These are phyloP conservation scores for Limnephilus rhombicus DNA, from an alignment of 2,888 invertebrate species.

Conservation along the genomic window DNA sequence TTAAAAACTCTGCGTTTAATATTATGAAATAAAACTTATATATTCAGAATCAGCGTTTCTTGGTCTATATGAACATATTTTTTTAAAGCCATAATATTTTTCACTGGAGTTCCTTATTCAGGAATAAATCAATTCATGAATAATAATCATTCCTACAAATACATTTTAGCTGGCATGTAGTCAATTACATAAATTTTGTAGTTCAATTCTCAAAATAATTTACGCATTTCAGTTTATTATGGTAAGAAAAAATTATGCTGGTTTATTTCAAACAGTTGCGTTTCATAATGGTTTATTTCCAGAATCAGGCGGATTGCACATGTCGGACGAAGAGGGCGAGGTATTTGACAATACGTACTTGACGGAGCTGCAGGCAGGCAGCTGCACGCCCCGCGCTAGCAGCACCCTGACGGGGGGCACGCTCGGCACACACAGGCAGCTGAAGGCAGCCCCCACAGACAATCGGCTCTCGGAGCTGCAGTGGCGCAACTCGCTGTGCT, in stretches of 20 bases:
- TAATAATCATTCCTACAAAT: not conserved
- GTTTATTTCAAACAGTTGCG: not conserved
- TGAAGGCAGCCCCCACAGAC: slow-evolving; percentile 68
- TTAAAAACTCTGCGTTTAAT: too few relatives aligned
- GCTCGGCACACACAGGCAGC: slow-evolving; percentile 59
- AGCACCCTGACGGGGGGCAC: slow-evolving; percentile 65
- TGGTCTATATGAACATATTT: too few relatives aligned
- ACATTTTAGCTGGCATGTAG: not conserved
- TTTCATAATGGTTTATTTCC: slow-evolving; percentile 39
- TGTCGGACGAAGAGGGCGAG: slow-evolving; percentile 93
- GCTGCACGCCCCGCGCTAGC: slow-evolving; percentile 72
- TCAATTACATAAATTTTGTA: not conserved
- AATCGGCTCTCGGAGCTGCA: slow-evolving; percentile 83
- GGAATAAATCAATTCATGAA: too few relatives aligned
- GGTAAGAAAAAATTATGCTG: not conserved
- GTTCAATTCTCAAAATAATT: not conserved
- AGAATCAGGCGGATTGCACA: slow-evolving; percentile 78
- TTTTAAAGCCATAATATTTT: too few relatives aligned
- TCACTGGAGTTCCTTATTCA: too few relatives aligned
- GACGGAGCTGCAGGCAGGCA: slow-evolving; percentile 81
- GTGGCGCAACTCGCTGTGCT: slow-evolving; percentile 88
- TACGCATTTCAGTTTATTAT: not conserved
- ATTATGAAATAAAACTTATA: too few relatives aligned
- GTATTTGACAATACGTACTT: slow-evolving; percentile 90
- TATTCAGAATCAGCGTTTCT: too few relatives aligned